These are phyloP conservation scores for Anthoscopus minutus DNA, from an alignment of 2,113 vertebrate species.

Conservation along the genomic window DNA sequence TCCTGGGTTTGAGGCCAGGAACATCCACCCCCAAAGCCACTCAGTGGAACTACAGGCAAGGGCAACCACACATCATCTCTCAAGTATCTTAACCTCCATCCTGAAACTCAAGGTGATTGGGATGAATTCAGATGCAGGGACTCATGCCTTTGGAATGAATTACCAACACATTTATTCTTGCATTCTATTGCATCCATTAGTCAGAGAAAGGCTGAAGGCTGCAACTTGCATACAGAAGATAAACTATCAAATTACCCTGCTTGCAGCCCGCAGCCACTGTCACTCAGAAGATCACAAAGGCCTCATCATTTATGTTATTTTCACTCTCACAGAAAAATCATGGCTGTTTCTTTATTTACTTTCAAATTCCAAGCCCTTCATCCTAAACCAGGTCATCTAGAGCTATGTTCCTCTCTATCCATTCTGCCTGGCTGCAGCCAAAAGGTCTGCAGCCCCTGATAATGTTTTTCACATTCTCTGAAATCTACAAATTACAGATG, in stretches of 20 bases:
- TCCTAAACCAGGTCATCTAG: conserved; percentile 58
- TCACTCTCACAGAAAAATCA: neutral
- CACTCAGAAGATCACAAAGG: neutral
- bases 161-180: neutral
- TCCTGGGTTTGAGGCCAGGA: neutral
- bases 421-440: conserved; percentile 47
- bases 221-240: neutral
- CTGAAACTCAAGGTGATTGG: neutral
- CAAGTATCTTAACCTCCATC: neutral
- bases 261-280: neutral
- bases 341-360: conserved; percentile 14
- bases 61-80: neutral
- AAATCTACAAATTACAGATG: conserved; percentile 41
- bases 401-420: conserved; percentile 40
- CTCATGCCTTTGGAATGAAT: neutral
- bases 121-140: neutral
- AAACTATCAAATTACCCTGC: neutral
- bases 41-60: neutral
- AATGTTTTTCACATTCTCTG: conserved; percentile 63
- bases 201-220: conserved; percentile 23
- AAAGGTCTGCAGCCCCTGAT: conserved; percentile 62
- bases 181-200: neutral
- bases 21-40: neutral
- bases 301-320: neutral
- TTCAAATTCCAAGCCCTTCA: conserved; percentile 62